These are phyloP conservation scores for Heliothis peltigera DNA, from an alignment of 2,888 invertebrate species.

Conservation along the genomic window DNA sequence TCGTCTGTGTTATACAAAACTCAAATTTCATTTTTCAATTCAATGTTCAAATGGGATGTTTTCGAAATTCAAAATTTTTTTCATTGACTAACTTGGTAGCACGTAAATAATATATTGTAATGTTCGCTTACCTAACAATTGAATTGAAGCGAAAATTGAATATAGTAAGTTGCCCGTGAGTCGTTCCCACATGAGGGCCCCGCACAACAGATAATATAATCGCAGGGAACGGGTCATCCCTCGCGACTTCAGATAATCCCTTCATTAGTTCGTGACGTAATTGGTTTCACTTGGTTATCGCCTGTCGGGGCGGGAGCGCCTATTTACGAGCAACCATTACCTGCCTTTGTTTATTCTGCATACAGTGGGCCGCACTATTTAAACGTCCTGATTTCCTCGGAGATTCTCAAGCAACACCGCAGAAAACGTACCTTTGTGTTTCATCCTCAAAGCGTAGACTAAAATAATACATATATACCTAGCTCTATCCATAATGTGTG, in stretches of 20 bases:
- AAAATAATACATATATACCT: too few species aligned
- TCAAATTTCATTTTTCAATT: too few species aligned
- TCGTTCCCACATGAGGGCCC: not conserved
- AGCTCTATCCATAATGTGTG: too few species aligned
- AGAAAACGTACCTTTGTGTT: not conserved
- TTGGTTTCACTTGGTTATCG: constrained; percentile 30
- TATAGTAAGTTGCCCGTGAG: too few species aligned
- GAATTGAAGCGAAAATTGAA: too few species aligned
- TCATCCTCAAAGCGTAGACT: too few species aligned
- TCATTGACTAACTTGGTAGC: too few species aligned
- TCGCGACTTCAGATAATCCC: constrained; percentile 39
- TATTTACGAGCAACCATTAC: constrained; percentile 21
- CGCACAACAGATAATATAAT: constrained; percentile 5
- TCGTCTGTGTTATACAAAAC: too few species aligned
- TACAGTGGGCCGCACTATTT: not conserved
- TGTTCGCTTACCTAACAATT: too few species aligned
- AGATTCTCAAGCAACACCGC: not conserved
- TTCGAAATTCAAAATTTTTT: too few species aligned
- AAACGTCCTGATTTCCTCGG: not conserved
- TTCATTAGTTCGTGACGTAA: constrained; percentile 36
- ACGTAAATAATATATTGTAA: too few species aligned
- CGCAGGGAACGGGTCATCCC: constrained; percentile 9
- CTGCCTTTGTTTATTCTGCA: constrained; percentile 10
- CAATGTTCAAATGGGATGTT: too few species aligned
- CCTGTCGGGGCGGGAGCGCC: constrained; percentile 2